Evolutionary conservation across 2,113 vertebrate genomes (phyloP).

Genomic region (Mustela nigripes): DNA sequence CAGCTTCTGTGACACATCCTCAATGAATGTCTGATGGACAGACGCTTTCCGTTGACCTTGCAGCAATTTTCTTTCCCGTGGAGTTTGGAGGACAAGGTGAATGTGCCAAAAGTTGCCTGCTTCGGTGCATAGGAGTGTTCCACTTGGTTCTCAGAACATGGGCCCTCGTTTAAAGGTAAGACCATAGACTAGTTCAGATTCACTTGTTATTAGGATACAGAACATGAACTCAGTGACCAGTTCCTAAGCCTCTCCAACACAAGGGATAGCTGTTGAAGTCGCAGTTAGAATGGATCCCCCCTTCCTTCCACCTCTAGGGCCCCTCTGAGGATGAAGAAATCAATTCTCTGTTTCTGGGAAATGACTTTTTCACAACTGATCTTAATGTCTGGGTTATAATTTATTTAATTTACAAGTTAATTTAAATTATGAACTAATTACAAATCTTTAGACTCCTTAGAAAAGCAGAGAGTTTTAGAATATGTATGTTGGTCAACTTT

Average conservation of each 20-base stretch:
- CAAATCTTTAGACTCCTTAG: slow-evolving; percentile 21
- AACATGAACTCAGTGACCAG: neutral
- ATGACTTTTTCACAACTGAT: slow-evolving; percentile 5
- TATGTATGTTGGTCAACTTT: slow-evolving; percentile 6
- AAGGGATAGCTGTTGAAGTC: neutral
- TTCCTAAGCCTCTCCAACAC: neutral
- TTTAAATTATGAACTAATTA: neutral
- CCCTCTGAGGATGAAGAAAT: slow-evolving; percentile 35
- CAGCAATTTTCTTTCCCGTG: slow-evolving; percentile 88
- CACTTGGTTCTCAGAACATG: slow-evolving; percentile 91
- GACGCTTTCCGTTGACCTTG: slow-evolving; percentile 91
- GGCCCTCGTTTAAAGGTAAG: slow-evolving; percentile 94
- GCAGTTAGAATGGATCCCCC: neutral
- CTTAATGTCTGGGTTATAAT: neutral
- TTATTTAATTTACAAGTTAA: neutral
- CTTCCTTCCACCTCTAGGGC: neutral
- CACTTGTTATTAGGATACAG: neutral
- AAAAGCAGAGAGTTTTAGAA: slow-evolving; percentile 32
- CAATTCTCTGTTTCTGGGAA: slow-evolving; percentile 34
- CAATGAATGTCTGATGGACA: slow-evolving; percentile 91
- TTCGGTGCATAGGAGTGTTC: slow-evolving; percentile 91
- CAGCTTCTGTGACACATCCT: slow-evolving; percentile 52
- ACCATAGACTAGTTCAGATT: neutral
- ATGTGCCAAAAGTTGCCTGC: slow-evolving; percentile 89
- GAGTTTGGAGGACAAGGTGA: slow-evolving; percentile 91